A percentile compares a stretch with the other conserved stretches of the same genome.
These are phyloP conservation scores for Narcine bancroftii DNA, from an alignment of 2,113 vertebrate genomes.

Conservation along the genomic window DNA sequence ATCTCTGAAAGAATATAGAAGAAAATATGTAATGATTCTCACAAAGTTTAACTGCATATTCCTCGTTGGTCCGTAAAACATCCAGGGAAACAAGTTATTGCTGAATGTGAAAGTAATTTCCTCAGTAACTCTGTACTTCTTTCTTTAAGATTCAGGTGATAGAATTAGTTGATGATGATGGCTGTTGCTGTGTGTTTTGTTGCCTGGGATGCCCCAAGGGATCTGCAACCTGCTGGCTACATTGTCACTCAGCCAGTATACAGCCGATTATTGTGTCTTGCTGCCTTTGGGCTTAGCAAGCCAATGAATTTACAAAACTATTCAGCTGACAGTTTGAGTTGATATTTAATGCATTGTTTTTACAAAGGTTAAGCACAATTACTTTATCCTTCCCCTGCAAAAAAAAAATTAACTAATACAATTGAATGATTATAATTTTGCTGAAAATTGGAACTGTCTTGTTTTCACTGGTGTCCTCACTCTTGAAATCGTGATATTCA, in stretches of 20 bases:
- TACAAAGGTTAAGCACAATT: neutral
- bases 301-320: neutral
- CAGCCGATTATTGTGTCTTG: neutral
- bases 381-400: neutral
- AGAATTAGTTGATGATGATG: neutral
- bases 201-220: conserved; percentile 5
- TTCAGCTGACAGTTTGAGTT: conserved; percentile 11
- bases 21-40: neutral
- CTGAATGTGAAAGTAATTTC: conserved; percentile 5
- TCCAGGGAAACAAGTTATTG: neutral
- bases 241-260: neutral
- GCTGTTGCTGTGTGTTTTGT: neutral
- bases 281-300: neutral
- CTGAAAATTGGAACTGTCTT: neutral
- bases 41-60: neutral
- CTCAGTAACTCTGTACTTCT: neutral
- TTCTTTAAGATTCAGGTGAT: neutral
- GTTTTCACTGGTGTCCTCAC: neutral
- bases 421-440: neutral
- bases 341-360: conserved; percentile 10
- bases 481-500: neutral
- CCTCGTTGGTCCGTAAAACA: neutral
- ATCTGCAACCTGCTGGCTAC: neutral
- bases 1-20: neutral
- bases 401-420: neutral